These are phyloP conservation scores for Cyprinella venusta DNA, from an alignment of 2,797 vertebrate genomes.

Conservation along the genomic window DNA sequence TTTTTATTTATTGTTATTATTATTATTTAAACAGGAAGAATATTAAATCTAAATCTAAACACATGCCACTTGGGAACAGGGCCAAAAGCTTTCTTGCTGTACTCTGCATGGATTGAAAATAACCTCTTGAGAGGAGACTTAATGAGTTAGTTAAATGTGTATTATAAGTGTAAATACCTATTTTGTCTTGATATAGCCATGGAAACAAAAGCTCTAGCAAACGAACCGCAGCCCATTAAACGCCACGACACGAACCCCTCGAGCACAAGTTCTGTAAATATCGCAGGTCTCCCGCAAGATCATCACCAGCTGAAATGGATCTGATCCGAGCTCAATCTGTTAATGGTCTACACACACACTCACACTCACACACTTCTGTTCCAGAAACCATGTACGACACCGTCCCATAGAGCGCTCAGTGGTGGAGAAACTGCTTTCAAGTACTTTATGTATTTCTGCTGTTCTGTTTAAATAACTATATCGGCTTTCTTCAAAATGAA, in stretches of 20 bases:
- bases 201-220: conserved; percentile 66
- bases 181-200: conserved; percentile 72
- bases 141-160: conserved; percentile 64
- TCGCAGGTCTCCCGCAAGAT: conserved; percentile 61
- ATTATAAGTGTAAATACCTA: conserved; percentile 77
- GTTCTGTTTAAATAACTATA: conserved; percentile 81
- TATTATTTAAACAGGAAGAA: conserved; percentile 20
- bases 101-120: conserved; percentile 71
- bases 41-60: conserved; percentile 11
- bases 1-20: conserved; percentile 10
- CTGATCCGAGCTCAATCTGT: conserved; percentile 66
- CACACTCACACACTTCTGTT: conserved; percentile 65
- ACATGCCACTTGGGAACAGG: conserved; percentile 35
- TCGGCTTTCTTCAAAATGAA: conserved; percentile 88
- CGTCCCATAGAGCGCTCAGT: conserved; percentile 19
- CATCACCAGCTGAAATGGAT: conserved; percentile 71
- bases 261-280: conserved; percentile 74
- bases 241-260: conserved; percentile 57
- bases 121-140: conserved; percentile 53
- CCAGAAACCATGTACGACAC: conserved; percentile 39
- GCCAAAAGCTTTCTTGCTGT: conserved; percentile 47
- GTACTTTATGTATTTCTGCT: conserved; percentile 82
- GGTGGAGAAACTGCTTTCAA: conserved; percentile 74
- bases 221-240: conserved; percentile 62
- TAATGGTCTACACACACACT: conserved; percentile 66